Evolutionary conservation across 2,113 vertebrate genomes (phyloP).

Genomic region (Bagarius yarrelli): DNA sequence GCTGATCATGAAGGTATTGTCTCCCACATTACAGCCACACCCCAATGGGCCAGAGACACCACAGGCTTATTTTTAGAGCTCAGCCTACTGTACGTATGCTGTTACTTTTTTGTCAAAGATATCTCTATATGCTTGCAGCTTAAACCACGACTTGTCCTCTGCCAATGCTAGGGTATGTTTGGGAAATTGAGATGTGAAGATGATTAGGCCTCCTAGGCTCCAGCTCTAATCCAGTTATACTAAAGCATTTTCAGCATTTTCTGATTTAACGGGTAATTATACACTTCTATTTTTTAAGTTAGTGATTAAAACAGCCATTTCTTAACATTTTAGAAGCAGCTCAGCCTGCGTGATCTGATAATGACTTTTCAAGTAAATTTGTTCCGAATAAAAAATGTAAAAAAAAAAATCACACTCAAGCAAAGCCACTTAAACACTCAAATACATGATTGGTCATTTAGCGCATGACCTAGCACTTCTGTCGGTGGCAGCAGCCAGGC

Average conservation of each 20-base stretch:
- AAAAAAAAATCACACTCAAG: constrained; percentile 18
- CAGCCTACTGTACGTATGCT: neutral
- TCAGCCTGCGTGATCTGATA: constrained; percentile 34
- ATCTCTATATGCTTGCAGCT: constrained; percentile 6
- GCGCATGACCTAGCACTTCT: constrained; percentile 46
- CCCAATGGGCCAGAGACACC: constrained; percentile 9
- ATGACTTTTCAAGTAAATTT: constrained; percentile 32
- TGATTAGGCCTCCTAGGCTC: constrained; percentile 27
- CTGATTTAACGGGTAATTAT: constrained; percentile 32
- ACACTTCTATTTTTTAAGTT: constrained; percentile 4
- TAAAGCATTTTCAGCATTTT: constrained; percentile 19
- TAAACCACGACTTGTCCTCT: constrained; percentile 3
- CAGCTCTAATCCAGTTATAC: constrained; percentile 26
- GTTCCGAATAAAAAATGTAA: constrained; percentile 22
- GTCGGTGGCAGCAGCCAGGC: constrained; percentile 6
- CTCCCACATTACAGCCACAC: constrained; percentile 24
- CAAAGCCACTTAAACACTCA: constrained; percentile 40
- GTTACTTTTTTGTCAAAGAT: constrained; percentile 7
- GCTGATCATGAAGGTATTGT: constrained; percentile 22
- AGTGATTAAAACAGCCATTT: constrained; percentile 3
- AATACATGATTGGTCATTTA: constrained; percentile 48
- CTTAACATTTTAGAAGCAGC: constrained; percentile 17
- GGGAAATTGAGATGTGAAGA: constrained; percentile 26
- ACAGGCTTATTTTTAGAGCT: constrained; percentile 35
- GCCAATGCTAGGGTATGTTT: constrained; percentile 3